Evolutionary conservation across 2,888 invertebrate genomes (phyloP), one percentile per base, ranked within the genome.

Genomic region (Caenorhabditis plicata): DNA sequence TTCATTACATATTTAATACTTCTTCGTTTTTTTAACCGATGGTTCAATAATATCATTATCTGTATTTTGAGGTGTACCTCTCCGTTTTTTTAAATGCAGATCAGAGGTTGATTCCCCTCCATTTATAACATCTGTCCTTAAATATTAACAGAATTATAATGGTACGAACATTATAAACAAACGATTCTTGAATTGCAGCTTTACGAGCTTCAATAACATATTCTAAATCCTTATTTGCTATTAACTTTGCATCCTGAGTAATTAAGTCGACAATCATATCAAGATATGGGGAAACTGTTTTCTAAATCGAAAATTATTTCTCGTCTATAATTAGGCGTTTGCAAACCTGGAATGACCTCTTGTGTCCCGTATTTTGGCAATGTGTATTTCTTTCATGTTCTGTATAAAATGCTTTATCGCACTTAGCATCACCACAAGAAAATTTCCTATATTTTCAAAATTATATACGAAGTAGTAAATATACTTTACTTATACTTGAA

Each of bases 401-500:
- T 1, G 51, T 48, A 25, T 58, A 58, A 17, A 58, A 58, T 23
- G 35, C 44, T 22, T 1, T 3, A 0, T 32, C 29, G 20, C 57
- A 57, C 2, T 22, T 11, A 9, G 9, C 22, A 2, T 51, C 48
- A 5, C 42, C 52, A 36, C 57, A 58, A 3, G 39, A 35, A 26
- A 29, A 58, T 15, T 23, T 26, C 26, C 57, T 58, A 8, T 1
- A 56, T 38, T 2, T 31, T 22, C 17, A 26, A 7, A 5, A 20
- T 47, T 20, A 22, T 4, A 22, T 23, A 13, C 19, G 20, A 27
- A 39, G n/a, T 5, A 33, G 13, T 1, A 17, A 2, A 23, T 15
- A 8, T n/a, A 19, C 11, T 44, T 39, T 13, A 48, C 52, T 52
- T 52, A 29, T 58, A 52, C n/a, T 52, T 52, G 23, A 58, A 58